These are phyloP conservation scores for Galerucella nymphaeae DNA, from an alignment of 2,888 invertebrate species.

Conservation along the genomic window DNA sequence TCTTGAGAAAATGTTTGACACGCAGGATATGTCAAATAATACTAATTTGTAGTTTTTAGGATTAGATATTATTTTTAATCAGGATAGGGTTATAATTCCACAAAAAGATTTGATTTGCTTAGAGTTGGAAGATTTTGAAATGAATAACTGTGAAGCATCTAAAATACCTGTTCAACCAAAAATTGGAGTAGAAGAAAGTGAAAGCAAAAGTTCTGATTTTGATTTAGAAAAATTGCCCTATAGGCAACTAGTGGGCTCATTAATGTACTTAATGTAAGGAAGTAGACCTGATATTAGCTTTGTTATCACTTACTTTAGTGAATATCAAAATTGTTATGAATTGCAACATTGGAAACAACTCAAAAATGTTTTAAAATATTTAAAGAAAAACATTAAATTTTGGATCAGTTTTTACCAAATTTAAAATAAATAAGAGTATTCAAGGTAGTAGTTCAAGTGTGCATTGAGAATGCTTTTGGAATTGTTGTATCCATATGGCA, in stretches of 20 bases:
- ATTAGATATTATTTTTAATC: slow-evolving; percentile 5
- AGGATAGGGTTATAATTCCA: too few species aligned
- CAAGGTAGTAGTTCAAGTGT: background rate
- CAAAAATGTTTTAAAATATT: slow-evolving; percentile 19
- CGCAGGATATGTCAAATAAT: slow-evolving; percentile 14
- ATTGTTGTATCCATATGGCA: too few species aligned
- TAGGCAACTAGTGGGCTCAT: background rate
- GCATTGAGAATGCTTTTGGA: too few species aligned
- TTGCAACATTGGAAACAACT: slow-evolving; percentile 21
- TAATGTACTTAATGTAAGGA: slow-evolving; percentile 3
- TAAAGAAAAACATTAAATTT: slow-evolving; percentile 13
- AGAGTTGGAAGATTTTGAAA: slow-evolving; percentile 6
- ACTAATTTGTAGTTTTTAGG: slow-evolving; percentile 11
- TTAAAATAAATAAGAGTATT: background rate
- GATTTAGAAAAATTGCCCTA: background rate
- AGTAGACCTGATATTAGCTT: background rate
- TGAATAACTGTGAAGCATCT: background rate
- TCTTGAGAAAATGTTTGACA: slow-evolving; percentile 7
- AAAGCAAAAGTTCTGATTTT: background rate
- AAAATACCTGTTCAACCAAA: background rate
- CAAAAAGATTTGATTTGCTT: background rate
- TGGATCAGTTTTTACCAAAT: background rate
- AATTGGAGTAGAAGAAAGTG: background rate
- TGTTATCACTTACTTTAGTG: too few species aligned
- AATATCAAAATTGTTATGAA: slow-evolving; percentile 3